A percentile compares a stretch with the other conserved stretches of the same genome.
Evolutionary conservation across 2,888 invertebrate species (phyloP).

Genomic region (Chrysodeixis includens): DNA sequence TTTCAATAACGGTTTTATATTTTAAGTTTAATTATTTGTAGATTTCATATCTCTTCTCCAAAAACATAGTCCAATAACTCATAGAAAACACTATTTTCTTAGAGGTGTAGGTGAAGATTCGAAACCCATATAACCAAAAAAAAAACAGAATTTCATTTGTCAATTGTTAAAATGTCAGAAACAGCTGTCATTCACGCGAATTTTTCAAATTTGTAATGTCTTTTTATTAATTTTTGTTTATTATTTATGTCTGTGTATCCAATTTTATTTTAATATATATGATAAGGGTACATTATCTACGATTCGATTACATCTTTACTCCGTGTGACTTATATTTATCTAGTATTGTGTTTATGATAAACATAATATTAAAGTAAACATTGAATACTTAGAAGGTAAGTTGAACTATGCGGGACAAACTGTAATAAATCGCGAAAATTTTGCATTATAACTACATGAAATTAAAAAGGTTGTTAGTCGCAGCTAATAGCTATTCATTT

Average conservation of each 20-base stretch:
- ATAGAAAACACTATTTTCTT: neutral
- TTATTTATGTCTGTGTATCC: conserved; percentile 31
- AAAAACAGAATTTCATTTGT: conserved; percentile 9
- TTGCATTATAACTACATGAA: neutral
- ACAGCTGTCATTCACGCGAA: conserved; percentile 59
- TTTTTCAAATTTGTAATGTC: conserved; percentile 49
- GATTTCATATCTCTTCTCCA: too few relatives aligned
- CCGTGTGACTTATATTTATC: conserved; percentile 16
- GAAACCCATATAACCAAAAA: conserved; percentile 5
- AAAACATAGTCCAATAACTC: too few relatives aligned
- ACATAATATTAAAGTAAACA: conserved; percentile 8
- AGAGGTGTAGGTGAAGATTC: neutral
- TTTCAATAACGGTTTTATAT: neutral
- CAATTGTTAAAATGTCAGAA: conserved; percentile 44
- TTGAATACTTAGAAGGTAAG: conserved; percentile 34
- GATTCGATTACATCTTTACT: conserved; percentile 17
- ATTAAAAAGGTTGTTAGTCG: neutral
- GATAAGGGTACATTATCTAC: conserved; percentile 13
- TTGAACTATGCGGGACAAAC: neutral
- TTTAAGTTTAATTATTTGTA: too few relatives aligned
- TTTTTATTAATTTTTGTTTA: conserved; percentile 41
- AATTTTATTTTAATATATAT: conserved; percentile 20
- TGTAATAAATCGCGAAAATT: neutral
- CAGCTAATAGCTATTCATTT: neutral
- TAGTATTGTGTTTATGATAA: conserved; percentile 7